Evolutionary conservation across 2,113 vertebrate genomes (phyloP).

Genomic region (Sula dactylatra): DNA sequence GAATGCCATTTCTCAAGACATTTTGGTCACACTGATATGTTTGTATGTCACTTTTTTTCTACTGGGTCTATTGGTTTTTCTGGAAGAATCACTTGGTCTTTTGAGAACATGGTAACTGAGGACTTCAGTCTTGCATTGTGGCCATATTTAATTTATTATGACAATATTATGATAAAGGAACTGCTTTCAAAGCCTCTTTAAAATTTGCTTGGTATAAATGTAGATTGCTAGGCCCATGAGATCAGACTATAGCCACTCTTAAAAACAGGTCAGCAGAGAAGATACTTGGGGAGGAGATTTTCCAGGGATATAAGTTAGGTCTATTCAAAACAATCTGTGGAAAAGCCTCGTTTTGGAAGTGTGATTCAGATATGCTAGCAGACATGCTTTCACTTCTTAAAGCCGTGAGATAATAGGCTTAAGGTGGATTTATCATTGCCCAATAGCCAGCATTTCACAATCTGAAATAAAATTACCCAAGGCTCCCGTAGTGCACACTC

Average conservation of each 20-base stretch:
- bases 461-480: background rate
- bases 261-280: background rate
- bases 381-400: background rate
- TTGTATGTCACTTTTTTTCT: background rate
- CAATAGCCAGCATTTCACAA: constrained; percentile 24
- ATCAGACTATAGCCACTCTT: background rate
- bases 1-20: background rate
- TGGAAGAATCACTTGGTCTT: background rate
- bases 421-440: constrained; percentile 13
- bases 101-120: background rate
- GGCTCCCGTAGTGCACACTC: background rate
- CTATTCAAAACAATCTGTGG: background rate
- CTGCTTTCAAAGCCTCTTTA: background rate
- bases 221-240: background rate
- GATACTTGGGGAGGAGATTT: background rate
- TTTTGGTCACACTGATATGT: background rate
- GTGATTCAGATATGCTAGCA: background rate
- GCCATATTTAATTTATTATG: background rate
- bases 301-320: background rate
- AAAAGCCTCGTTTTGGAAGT: background rate
- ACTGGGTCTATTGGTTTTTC: background rate
- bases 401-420: background rate
- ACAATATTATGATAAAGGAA: background rate
- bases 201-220: background rate
- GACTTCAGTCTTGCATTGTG: background rate